A percentile compares a stretch with the other conserved stretches of the same genome.
Evolutionary conservation across 2,113 vertebrate species (phyloP).

Genomic region (Leucosticte australis): DNA sequence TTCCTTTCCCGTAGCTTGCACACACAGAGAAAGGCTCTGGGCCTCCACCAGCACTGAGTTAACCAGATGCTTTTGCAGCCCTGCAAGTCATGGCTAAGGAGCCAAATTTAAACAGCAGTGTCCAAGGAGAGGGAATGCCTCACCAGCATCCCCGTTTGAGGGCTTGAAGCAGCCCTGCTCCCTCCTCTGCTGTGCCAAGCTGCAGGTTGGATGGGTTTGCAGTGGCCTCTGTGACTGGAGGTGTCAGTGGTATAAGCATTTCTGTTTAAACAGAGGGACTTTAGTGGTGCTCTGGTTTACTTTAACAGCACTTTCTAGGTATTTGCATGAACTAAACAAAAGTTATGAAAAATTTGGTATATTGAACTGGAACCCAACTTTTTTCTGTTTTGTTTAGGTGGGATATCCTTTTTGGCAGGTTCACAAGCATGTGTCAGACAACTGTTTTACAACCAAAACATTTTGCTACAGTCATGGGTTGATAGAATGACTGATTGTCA

Average conservation of each 20-base stretch:
- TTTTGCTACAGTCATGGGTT: slow-evolving; percentile 49
- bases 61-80: background rate
- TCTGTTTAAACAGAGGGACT: background rate
- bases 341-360: background rate
- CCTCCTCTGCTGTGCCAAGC: background rate
- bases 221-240: accelerated
- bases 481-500: slow-evolving; percentile 54
- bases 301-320: background rate
- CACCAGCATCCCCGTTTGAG: too few relatives aligned
- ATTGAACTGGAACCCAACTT: background rate
- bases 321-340: background rate
- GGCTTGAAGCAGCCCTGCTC: background rate
- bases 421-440: slow-evolving; percentile 65
- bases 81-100: background rate
- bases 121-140: background rate
- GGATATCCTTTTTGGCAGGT: slow-evolving; percentile 60
- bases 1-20: background rate
- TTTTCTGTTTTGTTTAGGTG: slow-evolving; percentile 30
- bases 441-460: slow-evolving; percentile 66
- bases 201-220: background rate
- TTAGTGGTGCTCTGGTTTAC: background rate
- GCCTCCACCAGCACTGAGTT: background rate
- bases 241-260: accelerated
- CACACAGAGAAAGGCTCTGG: background rate
- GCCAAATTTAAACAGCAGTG: background rate